These are phyloP conservation scores for Andrena marginata DNA, from an alignment of 2,888 invertebrate species.

Conservation along the genomic window DNA sequence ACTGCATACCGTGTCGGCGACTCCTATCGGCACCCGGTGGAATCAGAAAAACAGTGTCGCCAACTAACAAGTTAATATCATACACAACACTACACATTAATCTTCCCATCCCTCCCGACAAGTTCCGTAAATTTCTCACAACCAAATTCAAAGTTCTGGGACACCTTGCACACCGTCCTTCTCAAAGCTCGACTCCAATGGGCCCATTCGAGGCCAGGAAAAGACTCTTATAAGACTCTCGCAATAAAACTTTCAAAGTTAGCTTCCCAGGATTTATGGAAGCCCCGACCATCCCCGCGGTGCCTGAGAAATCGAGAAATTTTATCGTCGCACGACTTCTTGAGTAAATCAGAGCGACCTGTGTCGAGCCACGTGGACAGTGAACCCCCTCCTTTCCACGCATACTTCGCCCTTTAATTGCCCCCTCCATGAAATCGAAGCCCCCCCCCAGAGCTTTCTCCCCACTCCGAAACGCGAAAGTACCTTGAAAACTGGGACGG, in stretches of 20 bases:
- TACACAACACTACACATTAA: too few relatives aligned
- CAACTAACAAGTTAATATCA: too few relatives aligned
- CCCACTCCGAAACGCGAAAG: neutral
- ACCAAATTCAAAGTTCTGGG: neutral
- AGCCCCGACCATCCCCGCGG: neutral
- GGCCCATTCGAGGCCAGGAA: neutral
- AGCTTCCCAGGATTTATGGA: neutral
- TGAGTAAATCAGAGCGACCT: neutral
- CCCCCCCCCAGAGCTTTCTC: neutral
- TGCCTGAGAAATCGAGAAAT: neutral
- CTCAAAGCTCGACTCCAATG: neutral
- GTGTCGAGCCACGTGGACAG: neutral
- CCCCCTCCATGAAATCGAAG: neutral
- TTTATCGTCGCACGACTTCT: neutral
- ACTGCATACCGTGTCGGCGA: too few relatives aligned
- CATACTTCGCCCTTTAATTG: neutral
- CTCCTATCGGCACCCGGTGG: too few relatives aligned
- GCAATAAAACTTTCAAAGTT: conserved; percentile 1
- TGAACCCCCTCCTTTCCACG: neutral
- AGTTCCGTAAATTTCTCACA: neutral
- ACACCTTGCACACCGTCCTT: neutral
- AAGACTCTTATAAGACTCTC: neutral
- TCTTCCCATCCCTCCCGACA: too few relatives aligned
- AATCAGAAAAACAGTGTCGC: too few relatives aligned
- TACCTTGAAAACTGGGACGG: neutral